Base-by-base conservation (phyloP, 1,140 invertebrate genomes). In the Drosophila pachea region DNA sequence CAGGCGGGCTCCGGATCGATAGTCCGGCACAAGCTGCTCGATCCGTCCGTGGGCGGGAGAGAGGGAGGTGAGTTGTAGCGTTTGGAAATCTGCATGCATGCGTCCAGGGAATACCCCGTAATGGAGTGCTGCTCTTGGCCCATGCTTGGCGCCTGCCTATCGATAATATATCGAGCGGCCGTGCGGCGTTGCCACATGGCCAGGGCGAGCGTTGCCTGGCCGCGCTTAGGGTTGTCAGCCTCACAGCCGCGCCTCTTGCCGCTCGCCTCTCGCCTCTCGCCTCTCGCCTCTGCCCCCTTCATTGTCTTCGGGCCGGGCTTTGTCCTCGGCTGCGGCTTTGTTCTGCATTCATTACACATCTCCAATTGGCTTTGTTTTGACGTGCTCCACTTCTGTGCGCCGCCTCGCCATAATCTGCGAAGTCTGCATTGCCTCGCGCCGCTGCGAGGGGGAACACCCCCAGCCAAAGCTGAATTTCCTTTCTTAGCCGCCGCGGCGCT, bases 351-450 rank as follows among this genome's bases (percentile, higher is more conserved):
- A 69, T 69, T 69, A 69, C 52, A 56, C 22, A 63, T 61, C 67
- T 67, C 36, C 43, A 59, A 71, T 66, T 71, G 68, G 68, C 68
- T 67, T 71, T 71, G 62, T 71, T 71, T 55, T 60, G 68, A 71
- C 68, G 59, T 66, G 35, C 48, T 48, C 62, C 52, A 32, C 47
- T 35, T 47, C 6, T 42, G 54, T 68, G 72, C 62, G 31, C 58
- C 59, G 68, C 54, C 69, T 77, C 68, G 60, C 67, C 74, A 72
- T 83, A 83, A 82, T 78, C 78, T 78, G 54, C 76, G 84, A 78
- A 83, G 78, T 83, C 78, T 84, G 79, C 78, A 83, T 83, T 83
- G 82, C 78, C 73, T 84, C 75, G 78, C 75, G 32, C 61, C 63
- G 66, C 29, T 14, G 29, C 14, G 36, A 22, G 50, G 58, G 65